Percentiles rank a stretch among this genome's conserved stretches.
These are phyloP conservation scores for Periparus ater DNA, from an alignment of 2,797 vertebrate genomes.

Conservation along the genomic window DNA sequence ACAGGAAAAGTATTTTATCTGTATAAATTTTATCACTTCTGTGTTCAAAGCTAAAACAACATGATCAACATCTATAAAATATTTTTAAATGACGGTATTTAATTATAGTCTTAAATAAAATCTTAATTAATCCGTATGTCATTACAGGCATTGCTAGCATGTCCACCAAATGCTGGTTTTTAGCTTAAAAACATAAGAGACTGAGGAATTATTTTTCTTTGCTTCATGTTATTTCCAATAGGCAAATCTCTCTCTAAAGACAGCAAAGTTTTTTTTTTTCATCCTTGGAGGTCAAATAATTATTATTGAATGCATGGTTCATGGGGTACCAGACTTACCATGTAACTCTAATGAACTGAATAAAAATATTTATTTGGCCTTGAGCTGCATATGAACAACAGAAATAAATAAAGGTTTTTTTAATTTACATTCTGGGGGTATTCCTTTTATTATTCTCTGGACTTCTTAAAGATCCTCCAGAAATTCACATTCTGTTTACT, in stretches of 20 bases:
- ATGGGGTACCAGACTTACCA: not conserved
- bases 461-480: not conserved
- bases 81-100: not conserved
- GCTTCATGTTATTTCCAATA: not conserved
- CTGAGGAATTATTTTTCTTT: not conserved
- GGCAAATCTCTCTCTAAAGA: not conserved
- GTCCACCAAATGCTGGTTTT: not conserved
- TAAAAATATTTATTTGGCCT: not conserved
- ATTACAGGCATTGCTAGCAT: not conserved
- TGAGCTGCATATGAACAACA: not conserved
- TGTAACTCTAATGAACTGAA: not conserved
- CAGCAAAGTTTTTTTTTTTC: not conserved
- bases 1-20: not conserved
- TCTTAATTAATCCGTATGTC: not conserved
- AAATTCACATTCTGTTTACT: not conserved
- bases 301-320: not conserved
- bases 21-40: not conserved
- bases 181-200: not conserved
- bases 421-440: not conserved
- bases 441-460: not conserved
- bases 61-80: not conserved
- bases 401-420: not conserved
- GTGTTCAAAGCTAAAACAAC: not conserved
- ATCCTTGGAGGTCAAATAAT: constrained; percentile 11
- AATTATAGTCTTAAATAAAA: not conserved